A percentile compares a stretch with the other conserved stretches of the same genome.
phyloP scores from a whole-genome alignment of 2,888 invertebrate genomes.

The Cryptus armator region DNA sequence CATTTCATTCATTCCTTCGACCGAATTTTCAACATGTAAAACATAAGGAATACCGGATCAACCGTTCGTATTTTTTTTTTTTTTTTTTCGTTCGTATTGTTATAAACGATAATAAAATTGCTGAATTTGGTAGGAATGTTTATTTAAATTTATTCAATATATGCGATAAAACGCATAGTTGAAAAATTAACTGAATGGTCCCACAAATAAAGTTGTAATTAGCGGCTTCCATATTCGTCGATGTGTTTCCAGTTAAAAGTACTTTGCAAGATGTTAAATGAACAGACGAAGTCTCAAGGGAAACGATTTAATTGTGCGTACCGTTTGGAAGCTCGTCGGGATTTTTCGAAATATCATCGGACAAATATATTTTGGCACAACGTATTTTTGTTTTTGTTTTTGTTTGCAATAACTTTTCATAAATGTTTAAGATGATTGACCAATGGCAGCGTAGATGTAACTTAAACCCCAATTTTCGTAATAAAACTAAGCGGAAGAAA shows the following conservation, averaged over 20 bases:
- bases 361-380: constrained; percentile 57
- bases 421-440: constrained; percentile 15
- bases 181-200: constrained; percentile 52
- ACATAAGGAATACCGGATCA: constrained; percentile 13
- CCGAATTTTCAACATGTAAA: constrained; percentile 2
- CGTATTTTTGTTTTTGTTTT: background rate
- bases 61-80: constrained; percentile 8
- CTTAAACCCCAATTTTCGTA: background rate
- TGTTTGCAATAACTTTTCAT: constrained; percentile 34
- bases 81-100: background rate
- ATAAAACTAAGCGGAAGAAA: constrained; percentile 35
- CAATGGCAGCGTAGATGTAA: constrained; percentile 25
- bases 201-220: constrained; percentile 53
- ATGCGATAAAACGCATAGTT: constrained; percentile 16
- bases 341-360: constrained; percentile 43
- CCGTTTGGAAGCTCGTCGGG: constrained; percentile 55
- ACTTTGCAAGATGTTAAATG: background rate
- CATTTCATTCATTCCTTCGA: constrained; percentile 29
- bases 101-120: background rate
- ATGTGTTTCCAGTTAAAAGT: background rate
- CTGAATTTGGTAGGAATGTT: background rate
- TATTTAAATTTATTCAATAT: background rate
- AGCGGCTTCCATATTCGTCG: constrained; percentile 26
- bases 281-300: constrained; percentile 35
- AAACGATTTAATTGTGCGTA: constrained; percentile 49